Evolutionary conservation across 37 sponge, comb jelly and placozoan genomes (phyloP), one percentile per base, ranked within the genome.

Genomic region (Ephydatia muelleri): DNA sequence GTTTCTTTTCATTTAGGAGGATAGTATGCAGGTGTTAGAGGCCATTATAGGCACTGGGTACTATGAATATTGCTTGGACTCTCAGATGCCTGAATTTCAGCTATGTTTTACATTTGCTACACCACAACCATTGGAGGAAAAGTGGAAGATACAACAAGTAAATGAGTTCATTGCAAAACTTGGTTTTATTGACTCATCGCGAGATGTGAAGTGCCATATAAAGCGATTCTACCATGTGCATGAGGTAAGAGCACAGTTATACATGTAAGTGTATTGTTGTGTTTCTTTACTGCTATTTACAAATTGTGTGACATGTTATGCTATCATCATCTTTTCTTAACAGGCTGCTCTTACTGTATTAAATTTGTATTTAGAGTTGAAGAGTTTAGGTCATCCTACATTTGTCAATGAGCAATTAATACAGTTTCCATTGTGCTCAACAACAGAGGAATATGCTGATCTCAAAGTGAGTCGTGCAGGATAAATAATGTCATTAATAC

Each of bases 281-380:
- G 8, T 43, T 4, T 43, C 6, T 43, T 43, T 43, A 43, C 47
- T 3, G 3, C 6, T 43, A 43, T 6, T 9, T 43, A 43, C 43
- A 43, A 19, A 57, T 5, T 11, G 1, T n/a, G n/a, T n/a, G n/a
- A n/a, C n/a, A n/a, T n/a, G n/a, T n/a, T n/a, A n/a, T n/a, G n/a
- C n/a, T 57, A 14, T 57, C 16, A 19, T 14, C 19, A 5, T 14
- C 74, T 22, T 4, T 29, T 33, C 30, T 71, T 37, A 13, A 16
- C 72, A 91, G 91, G 71, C 75, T 78, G 91, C 91, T 8, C 30
- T 74, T 64, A 86, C 83, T 30, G 82, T 93, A 3, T 40, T 86
- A 2, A 82, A 93, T 23, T 32, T 89, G n/a, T 82, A 73, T 65
- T 47, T 65, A 8, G 33, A 89, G 65, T 73, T 93, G 38, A 74